Percentiles rank a stretch among this genome's conserved stretches.
Evolutionary conservation across 2,888 invertebrate genomes (phyloP).

Genomic region (Rotaria macrura): DNA sequence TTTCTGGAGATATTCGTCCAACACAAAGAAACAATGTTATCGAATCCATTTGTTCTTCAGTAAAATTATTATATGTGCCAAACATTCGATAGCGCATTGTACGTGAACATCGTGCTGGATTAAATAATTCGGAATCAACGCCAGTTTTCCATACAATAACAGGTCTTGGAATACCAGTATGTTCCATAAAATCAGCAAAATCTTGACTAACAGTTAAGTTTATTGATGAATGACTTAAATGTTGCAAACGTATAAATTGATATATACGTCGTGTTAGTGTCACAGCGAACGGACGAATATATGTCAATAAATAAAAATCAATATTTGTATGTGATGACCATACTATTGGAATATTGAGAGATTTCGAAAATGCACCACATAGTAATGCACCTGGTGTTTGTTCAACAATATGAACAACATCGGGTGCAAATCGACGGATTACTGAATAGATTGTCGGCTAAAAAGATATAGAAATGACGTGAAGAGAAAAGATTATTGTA

Average conservation of each 20-base stretch:
- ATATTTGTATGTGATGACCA: conserved; percentile 34
- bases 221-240: conserved; percentile 7
- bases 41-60: conserved; percentile 19
- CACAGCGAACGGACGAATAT: conserved; percentile 12
- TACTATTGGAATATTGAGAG: conserved; percentile 27
- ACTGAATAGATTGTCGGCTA: not conserved
- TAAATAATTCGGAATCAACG: conserved; percentile 30
- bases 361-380: conserved; percentile 14
- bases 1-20: conserved; percentile 33
- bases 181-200: conserved; percentile 24
- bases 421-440: conserved; percentile 28
- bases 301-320: conserved; percentile 29
- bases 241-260: conserved; percentile 22
- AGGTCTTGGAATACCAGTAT: conserved; percentile 21
- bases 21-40: conserved; percentile 25
- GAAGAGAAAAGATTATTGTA: too few relatives aligned
- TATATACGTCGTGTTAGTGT: conserved; percentile 13
- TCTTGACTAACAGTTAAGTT: conserved; percentile 32
- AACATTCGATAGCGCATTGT: conserved; percentile 30
- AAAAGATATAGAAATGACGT: not conserved
- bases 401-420: conserved; percentile 31
- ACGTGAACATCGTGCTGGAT: not conserved
- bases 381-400: conserved; percentile 28
- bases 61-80: conserved; percentile 24
- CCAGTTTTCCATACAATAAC: conserved; percentile 34